phyloP scores from a whole-genome alignment of 2,113 vertebrate species.

The Cariama cristata region DNA sequence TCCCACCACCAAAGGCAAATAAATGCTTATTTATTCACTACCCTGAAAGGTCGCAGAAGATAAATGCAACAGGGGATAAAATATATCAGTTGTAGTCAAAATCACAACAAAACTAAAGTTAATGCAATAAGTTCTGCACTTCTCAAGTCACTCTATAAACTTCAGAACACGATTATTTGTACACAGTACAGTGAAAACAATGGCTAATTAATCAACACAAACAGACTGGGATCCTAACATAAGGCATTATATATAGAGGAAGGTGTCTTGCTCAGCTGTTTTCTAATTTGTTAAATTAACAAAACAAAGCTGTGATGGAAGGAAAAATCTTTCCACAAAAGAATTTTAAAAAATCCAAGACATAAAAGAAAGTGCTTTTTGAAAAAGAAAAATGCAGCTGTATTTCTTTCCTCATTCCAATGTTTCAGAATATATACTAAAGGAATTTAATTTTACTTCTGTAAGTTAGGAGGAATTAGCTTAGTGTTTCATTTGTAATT shows the following conservation, averaged over 20 bases:
- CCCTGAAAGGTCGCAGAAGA: background rate
- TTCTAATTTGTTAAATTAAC: constrained; percentile 35
- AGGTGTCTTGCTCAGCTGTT: background rate
- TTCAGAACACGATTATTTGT: background rate
- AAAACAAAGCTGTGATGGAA: background rate
- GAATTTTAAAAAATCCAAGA: background rate
- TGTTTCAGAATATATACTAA: background rate
- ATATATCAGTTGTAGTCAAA: background rate
- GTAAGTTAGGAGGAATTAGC: background rate
- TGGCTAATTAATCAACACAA: constrained; percentile 38
- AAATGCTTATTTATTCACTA: background rate
- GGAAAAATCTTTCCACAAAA: background rate
- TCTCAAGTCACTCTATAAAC: background rate
- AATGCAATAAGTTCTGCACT: background rate
- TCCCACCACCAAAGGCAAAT: background rate
- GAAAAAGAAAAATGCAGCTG: background rate
- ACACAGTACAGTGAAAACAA: background rate
- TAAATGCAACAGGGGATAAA: background rate
- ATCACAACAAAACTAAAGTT: background rate
- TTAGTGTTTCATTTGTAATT: background rate
- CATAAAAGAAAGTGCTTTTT: background rate
- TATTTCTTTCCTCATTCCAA: background rate
- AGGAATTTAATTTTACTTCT: background rate
- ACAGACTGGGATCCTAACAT: background rate
- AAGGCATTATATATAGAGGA: background rate